Percentiles rank a stretch among this genome's conserved stretches.
These are phyloP conservation scores for Notarius quadriscutis DNA, from an alignment of 2,113 vertebrate species.

Conservation along the genomic window DNA sequence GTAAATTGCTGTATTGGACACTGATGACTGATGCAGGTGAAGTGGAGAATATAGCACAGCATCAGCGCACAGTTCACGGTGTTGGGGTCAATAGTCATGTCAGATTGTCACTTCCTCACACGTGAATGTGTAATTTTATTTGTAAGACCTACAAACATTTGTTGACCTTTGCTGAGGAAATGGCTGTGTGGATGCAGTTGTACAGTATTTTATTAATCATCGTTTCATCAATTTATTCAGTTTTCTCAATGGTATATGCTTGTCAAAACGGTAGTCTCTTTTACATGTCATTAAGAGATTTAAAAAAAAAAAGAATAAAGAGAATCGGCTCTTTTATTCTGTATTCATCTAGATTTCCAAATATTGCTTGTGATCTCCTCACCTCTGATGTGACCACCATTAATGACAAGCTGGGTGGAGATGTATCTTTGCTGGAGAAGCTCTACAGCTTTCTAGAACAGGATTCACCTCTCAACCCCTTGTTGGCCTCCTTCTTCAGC, in stretches of 20 bases:
- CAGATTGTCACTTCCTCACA: background rate
- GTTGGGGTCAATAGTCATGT: background rate
- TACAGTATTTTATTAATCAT: background rate
- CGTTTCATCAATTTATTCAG: background rate
- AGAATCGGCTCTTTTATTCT: background rate
- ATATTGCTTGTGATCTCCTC: constrained; percentile 93
- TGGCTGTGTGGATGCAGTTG: background rate
- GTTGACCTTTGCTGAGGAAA: background rate
- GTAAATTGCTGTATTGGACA: background rate
- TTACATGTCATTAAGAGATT: background rate
- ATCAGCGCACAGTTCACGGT: background rate
- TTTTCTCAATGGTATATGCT: background rate
- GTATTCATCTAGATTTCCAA: constrained; percentile 79
- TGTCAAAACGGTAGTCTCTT: background rate
- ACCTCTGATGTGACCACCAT: constrained; percentile 93
- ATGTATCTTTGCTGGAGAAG: constrained; percentile 84
- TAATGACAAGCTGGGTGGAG: constrained; percentile 89
- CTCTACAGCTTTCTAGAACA: constrained; percentile 90
- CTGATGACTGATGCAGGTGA: background rate
- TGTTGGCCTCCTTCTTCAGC: constrained; percentile 98
- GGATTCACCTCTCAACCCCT: constrained; percentile 89
- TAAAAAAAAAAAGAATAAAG: background rate
- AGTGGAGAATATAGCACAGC: background rate
- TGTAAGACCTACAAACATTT: background rate
- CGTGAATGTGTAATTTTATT: background rate